phyloP scores from a whole-genome alignment of 2,797 vertebrate species.

The Hirundo rustica region DNA sequence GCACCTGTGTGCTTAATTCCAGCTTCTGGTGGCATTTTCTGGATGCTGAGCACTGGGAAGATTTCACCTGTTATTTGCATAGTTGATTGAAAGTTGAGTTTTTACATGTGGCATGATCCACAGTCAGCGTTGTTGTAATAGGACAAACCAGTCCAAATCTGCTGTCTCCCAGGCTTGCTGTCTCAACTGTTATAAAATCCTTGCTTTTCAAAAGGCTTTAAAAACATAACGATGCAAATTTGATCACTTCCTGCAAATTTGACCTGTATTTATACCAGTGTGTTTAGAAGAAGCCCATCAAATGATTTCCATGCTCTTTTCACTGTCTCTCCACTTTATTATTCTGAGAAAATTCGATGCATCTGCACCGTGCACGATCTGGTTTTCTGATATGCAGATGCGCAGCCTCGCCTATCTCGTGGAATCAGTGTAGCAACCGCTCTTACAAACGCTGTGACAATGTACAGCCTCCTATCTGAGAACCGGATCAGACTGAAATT shows the following conservation, averaged over 20 bases:
- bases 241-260: neutral
- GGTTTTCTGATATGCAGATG: conserved; percentile 36
- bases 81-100: neutral
- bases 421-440: conserved; percentile 51
- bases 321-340: neutral
- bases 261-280: neutral
- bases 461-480: conserved; percentile 35
- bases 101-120: neutral
- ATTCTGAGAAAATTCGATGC: conserved; percentile 11
- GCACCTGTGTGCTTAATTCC: neutral
- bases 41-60: neutral
- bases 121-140: neutral
- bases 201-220: neutral
- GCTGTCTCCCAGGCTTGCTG: neutral
- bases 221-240: neutral
- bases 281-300: neutral
- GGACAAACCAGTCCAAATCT: neutral
- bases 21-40: neutral
- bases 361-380: neutral
- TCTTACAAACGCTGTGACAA: conserved; percentile 35
- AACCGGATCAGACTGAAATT: conserved; percentile 28
- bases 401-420: conserved; percentile 27
- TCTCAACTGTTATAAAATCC: neutral
- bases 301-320: conserved; percentile 10
- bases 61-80: neutral